These are phyloP conservation scores for Falco punctatus DNA, from an alignment of 2,113 vertebrate species.

Conservation along the genomic window DNA sequence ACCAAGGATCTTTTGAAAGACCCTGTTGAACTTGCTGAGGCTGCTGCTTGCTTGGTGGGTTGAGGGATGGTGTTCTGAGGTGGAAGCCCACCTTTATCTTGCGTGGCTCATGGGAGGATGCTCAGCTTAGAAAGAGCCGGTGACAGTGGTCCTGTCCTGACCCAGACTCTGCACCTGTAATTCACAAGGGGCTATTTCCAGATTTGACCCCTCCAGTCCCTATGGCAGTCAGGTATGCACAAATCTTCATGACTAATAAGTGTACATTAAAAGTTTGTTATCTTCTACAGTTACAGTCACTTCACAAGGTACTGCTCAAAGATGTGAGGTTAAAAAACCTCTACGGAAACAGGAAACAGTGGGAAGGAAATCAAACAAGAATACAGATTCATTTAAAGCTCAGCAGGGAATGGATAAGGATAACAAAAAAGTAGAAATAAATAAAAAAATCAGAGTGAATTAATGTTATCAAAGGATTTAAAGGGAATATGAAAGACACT, in stretches of 20 bases:
- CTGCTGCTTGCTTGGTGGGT: not conserved
- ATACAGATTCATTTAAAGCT: conserved; percentile 43
- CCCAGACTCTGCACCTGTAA: not conserved
- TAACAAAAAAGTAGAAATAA: not conserved
- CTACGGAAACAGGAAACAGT: not conserved
- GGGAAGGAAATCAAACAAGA: conserved; percentile 26
- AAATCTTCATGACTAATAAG: not conserved
- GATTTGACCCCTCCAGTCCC: not conserved
- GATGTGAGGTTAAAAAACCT: conserved; percentile 19
- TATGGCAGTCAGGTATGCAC: not conserved
- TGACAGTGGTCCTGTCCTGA: not conserved
- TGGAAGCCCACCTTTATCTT: not conserved
- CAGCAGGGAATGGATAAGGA: conserved; percentile 24
- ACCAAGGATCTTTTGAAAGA: not conserved
- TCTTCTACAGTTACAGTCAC: not conserved
- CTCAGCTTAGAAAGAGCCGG: not conserved
- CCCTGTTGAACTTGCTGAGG: not conserved
- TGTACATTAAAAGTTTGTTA: not conserved
- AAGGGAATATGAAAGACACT: not conserved
- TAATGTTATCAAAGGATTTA: conserved; percentile 38
- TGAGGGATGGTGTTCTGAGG: not conserved
- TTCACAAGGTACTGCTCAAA: not conserved
- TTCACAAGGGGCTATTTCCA: not conserved
- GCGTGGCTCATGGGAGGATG: not conserved
- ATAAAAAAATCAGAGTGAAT: not conserved